phyloP scores from a whole-genome alignment of 2,888 invertebrate genomes.

The Aspidiotus destructor region DNA sequence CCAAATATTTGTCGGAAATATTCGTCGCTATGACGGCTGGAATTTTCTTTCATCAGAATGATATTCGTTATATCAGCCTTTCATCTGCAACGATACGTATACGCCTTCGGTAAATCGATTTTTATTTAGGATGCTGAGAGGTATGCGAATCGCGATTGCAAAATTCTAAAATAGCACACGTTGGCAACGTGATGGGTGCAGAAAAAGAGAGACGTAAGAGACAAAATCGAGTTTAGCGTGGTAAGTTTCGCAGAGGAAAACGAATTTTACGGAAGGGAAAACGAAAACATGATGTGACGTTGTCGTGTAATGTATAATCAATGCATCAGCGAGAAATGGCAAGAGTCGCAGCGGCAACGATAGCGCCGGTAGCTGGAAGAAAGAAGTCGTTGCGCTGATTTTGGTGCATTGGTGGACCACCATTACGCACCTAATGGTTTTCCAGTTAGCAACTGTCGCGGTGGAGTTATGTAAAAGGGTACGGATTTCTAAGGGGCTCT shows the following conservation, averaged over 20 bases:
- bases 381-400: constrained; percentile 32
- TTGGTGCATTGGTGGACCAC: constrained; percentile 31
- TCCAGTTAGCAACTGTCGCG: constrained; percentile 32
- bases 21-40: too few species aligned
- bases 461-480: constrained; percentile 30
- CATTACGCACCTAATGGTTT: constrained; percentile 33
- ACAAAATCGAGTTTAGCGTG: constrained; percentile 10
- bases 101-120: not conserved
- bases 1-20: too few species aligned
- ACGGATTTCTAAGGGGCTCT: constrained; percentile 26
- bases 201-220: not conserved
- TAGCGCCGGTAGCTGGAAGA: constrained; percentile 27
- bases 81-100: not conserved
- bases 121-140: constrained; percentile 3
- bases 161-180: constrained; percentile 7
- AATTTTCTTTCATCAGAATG: too few species aligned
- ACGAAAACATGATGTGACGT: constrained; percentile 31
- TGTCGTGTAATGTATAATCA: constrained; percentile 33
- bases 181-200: constrained; percentile 10
- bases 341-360: constrained; percentile 9
- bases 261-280: constrained; percentile 16
- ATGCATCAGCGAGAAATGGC: constrained; percentile 31
- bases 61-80: not conserved
- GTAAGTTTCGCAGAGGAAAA: not conserved
- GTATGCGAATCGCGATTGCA: not conserved